Evolutionary conservation across 2,888 invertebrate species (phyloP).

Genomic region (Agrochola macilenta): DNA sequence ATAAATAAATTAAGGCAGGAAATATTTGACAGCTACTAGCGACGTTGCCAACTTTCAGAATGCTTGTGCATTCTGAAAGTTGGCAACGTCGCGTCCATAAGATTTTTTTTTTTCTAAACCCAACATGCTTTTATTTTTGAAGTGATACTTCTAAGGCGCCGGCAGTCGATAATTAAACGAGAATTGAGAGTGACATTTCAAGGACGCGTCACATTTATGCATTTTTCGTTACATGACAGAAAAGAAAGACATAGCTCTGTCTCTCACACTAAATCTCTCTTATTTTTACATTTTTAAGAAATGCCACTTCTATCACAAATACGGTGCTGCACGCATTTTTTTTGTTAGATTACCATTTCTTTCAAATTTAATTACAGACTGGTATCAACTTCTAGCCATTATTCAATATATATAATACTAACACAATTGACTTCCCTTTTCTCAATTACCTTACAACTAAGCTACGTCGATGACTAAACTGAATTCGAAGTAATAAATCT

Average conservation of each 20-base stretch:
- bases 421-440: not conserved
- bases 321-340: not conserved
- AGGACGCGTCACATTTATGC: not conserved
- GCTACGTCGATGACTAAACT: slow-evolving; percentile 39
- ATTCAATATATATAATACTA: slow-evolving; percentile 5
- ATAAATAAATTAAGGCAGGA: no score
- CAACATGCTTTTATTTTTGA: not conserved
- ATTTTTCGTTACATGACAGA: not conserved
- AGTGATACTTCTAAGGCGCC: not conserved
- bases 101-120: no score
- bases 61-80: no score
- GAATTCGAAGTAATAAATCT: slow-evolving; percentile 51
- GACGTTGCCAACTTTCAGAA: not conserved
- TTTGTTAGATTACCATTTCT: not conserved
- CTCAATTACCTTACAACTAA: slow-evolving; percentile 32
- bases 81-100: no score
- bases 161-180: no score
- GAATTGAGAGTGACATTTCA: not conserved
- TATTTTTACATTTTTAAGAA: not conserved
- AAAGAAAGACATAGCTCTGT: not conserved
- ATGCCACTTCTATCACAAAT: not conserved
- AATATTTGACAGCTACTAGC: no score
- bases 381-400: not conserved
- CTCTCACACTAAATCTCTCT: not conserved
- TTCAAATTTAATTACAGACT: not conserved